Evolutionary conservation across 2,888 invertebrate genomes (phyloP).

Genomic region (Heteropelma amictum): DNA sequence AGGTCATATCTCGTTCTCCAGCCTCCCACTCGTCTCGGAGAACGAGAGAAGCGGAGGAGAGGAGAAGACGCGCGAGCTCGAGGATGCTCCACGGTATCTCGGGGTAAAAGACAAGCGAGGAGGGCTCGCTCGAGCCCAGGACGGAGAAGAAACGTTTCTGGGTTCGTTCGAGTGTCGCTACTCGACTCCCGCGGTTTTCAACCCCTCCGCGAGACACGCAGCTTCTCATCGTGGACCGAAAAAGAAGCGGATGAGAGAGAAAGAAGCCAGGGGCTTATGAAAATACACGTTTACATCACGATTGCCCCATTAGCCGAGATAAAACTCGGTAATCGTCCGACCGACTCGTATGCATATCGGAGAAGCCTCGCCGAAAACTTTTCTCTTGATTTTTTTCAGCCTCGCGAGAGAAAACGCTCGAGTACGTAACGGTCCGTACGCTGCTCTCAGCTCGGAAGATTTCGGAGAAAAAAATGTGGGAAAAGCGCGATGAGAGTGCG

Average conservation of each 20-base stretch:
- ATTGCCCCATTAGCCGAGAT: neutral
- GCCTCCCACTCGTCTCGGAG: conserved; percentile 14
- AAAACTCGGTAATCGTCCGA: conserved; percentile 2
- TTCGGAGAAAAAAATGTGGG: no score
- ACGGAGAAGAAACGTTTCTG: conserved; percentile 50
- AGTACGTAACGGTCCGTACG: no score
- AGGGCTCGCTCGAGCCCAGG: conserved; percentile 24
- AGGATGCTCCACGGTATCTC: conserved; percentile 35
- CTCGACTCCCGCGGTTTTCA: conserved; percentile 43
- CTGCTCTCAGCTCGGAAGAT: no score
- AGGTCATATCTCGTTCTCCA: conserved; percentile 62
- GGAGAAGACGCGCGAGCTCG: conserved; percentile 23
- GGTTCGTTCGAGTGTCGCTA: conserved; percentile 48
- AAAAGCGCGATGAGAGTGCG: no score
- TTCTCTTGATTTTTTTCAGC: no score
- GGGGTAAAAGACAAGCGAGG: no score
- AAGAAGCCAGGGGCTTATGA: no score
- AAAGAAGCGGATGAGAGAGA: no score
- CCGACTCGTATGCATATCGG: neutral
- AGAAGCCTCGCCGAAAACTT: neutral
- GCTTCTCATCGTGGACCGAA: conserved; percentile 34
- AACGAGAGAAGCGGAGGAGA: neutral
- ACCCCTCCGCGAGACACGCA: conserved; percentile 8
- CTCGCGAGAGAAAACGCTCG: no score
- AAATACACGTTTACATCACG: conserved; percentile 6